Base-by-base conservation (phyloP, 1,140 invertebrate genomes). In the Neodiprion lecontei region DNA sequence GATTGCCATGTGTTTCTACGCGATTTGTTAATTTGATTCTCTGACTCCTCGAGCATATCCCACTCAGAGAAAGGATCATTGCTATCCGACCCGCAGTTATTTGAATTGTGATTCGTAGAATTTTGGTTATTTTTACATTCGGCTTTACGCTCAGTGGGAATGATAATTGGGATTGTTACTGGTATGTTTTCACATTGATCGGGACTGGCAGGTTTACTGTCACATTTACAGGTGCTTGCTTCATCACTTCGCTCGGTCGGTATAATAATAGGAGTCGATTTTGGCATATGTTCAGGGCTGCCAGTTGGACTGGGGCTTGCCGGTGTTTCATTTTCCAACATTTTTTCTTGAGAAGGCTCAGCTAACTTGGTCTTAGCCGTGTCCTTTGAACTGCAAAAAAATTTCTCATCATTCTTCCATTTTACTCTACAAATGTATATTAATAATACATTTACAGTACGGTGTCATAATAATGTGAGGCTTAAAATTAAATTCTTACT, bases 291-390 rank as follows among this genome's bases (percentile, higher is more conserved):
- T 67, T 83, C 82, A 9, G 83, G 83, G 77, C 82, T 85, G 7
- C 79, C 74, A 1, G 85, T 81, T 28, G 88, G 86, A 82, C 85
- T 88, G 1, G 88, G 88, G 76, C 88, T 89, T 2, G 83, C 83
- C 4, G 88, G 88, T 8, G 88, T 88, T 61, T 85, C 82, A 1
- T 84, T 66, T 14, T 10, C 75, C 72, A 61, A 48, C 49, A 67
- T 72, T 49, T 72, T 65, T 61, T 11, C 47, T 12, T 65, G 61
- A 65, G 21, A 23, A 49, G 14, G 48, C n/a, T 14, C 71, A 61
- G n/a, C 21, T 61, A 23, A 72, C 17, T 61, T 17, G 53, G 53
- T 17, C 11, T 17, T 61, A 14, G 11, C 11, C n/a, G 53, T 9
- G 11, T 61, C 53, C 53, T 61, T 61, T 17, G 53, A 61, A 9